A percentile compares a stretch with the other conserved stretches of the same genome.
phyloP scores from a whole-genome alignment of 2,113 vertebrate species.

The Choloepus hoffmanni region DNA sequence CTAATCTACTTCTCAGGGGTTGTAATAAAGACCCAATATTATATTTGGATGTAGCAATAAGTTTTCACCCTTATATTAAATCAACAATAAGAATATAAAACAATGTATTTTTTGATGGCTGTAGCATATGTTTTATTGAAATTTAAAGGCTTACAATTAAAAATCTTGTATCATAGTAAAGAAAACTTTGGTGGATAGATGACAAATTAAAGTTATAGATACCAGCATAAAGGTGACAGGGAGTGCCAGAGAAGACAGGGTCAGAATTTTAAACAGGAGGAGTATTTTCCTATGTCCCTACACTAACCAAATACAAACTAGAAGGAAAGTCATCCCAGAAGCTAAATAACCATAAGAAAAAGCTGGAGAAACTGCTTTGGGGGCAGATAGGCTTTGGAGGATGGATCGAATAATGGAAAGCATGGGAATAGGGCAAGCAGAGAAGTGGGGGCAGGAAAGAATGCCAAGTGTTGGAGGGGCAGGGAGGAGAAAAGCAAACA shows the following conservation, averaged over 20 bases:
- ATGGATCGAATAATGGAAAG: not conserved
- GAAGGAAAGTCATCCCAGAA: not conserved
- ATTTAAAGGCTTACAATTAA: slow-evolving; percentile 32
- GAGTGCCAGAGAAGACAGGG: not conserved
- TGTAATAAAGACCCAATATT: not conserved
- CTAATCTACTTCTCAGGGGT: not conserved
- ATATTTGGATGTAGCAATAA: slow-evolving; percentile 29
- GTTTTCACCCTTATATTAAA: not conserved
- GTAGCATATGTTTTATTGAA: not conserved
- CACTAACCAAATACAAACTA: not conserved
- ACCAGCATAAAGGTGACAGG: not conserved
- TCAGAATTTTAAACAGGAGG: slow-evolving; percentile 15
- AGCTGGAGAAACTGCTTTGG: not conserved
- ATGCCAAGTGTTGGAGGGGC: not conserved
- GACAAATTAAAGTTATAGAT: not conserved
- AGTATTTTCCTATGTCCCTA: not conserved
- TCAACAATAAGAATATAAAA: slow-evolving; percentile 17
- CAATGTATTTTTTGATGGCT: not conserved
- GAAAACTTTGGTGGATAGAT: slow-evolving; percentile 19
- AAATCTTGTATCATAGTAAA: slow-evolving; percentile 24
- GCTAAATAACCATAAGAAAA: not conserved
- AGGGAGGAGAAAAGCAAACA: not conserved
- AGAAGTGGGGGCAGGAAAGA: not conserved
- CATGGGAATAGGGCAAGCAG: not conserved
- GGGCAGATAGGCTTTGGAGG: not conserved